Base-by-base conservation (phyloP, 2,113 vertebrate genomes). In the Tympanuchus pallidicinctus region DNA sequence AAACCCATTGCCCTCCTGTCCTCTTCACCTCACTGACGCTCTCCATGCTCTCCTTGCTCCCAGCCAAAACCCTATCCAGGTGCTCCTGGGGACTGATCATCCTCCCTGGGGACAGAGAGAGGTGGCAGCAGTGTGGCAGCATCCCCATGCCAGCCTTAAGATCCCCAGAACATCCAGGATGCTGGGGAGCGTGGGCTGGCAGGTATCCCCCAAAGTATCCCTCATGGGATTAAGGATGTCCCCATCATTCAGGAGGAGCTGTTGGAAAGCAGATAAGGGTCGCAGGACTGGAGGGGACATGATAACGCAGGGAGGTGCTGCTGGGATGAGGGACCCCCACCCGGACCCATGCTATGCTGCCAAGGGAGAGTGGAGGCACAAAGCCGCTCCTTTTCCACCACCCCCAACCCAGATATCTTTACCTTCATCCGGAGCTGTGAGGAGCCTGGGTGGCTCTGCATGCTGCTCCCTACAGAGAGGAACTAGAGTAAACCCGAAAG, bases 391-490 rank as follows among this genome's bases (percentile, higher is more conserved):
- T 28, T 28, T 22, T 32, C 18, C 91, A 94, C 82, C 66, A 24
- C 50, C 40, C 50, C 75, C 6, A n/a, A 25, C 19, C 2, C 13
- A 28, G 65, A 21, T 72, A 57, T 43, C 36, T 84, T 88, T 79
- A 97, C 96, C 96, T 94, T 94, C 81, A 81, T 90, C 79, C 2
- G 27, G 76, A 72, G 79, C 13, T 0, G 11, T 0, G 20, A 32
- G 47, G 72, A 83, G 74, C 65, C 59, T 6, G 1, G 70, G 54
- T 77, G 54, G 89, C 82, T 95, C 93, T 80, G 59, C 79, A 66
- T 83, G 85, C 76, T 86, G 91, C 78, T 95, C 83, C 81, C 91
- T 95, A 87, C 3, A 3, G 61, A 94, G 57, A 86, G 82, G 85
- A 82, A 54, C 74, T 66, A 8, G 14, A 22, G 32, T 90, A 74